Base-by-base conservation (phyloP, 1,140 invertebrate genomes). In the Drosophila miranda region DNA sequence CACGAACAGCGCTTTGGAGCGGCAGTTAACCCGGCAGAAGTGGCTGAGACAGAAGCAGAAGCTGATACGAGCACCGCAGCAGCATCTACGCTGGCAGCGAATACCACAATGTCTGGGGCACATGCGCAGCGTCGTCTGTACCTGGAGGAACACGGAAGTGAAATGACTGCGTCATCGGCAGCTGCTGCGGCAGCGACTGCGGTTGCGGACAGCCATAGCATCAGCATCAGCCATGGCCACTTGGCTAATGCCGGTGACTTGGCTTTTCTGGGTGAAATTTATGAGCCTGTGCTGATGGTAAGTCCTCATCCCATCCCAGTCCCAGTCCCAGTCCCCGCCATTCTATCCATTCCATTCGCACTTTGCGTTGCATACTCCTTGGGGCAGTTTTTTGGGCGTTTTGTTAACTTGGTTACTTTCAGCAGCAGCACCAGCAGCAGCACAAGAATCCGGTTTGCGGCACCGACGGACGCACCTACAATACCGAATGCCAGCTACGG, bases 401-500 rank as follows among this genome's bases (percentile, higher is more conserved):
- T 60, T 51, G 58, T 28, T 61, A 60, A 54, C 44, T 56, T 19
- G 48, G 52, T 21, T 62, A 45, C 43, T 30, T 55, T 53, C 57
- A 57, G 21, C 60, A 58, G 6, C 57, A 62, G 44, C 59, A 63
- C 19, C 19, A 74, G 21, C 61, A 80, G 38, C 72, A 66, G 52
- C 59, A 92, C 75, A 91, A 91, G 68, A 92, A 93, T 72, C 93
- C 96, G 64, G 95, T 98, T 48, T 98, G 97, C 91, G 97, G 97
- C 52, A 95, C 94, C 53, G 97, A 98, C 91, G 96, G 97, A 30
- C 92, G 94, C 63, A 97, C 97, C 72, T 99, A 98, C 92, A 93
- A 94, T 59, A 95, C 95, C 66, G 93, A 95, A 58, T 98, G 97
- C 92, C 93, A 96, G 77, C 93, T 98, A 60, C 93, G 95, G 77